Evolutionary conservation across 2,113 vertebrate species (phyloP), one percentile per base, ranked within the genome.

Genomic region (Stercorarius parasiticus): DNA sequence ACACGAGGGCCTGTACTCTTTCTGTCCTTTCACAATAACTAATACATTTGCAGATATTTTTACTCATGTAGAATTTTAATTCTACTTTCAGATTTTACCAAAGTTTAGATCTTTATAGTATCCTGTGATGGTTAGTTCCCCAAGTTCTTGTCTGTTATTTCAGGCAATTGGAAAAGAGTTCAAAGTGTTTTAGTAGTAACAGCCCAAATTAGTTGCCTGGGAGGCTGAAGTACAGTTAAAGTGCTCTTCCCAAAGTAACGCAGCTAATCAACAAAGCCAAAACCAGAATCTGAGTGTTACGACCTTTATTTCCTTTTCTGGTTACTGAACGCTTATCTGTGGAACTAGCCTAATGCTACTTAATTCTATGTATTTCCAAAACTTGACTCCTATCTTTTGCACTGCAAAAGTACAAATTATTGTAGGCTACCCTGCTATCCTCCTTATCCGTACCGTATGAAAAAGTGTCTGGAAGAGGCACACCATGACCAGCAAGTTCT

Each of bases 391-490:
- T 2, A 59, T 9, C 38, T 86, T 66, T 42, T 12, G n/a, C 47
- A 49, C 11, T 55, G 15, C 34, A 90, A 74, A 72, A 79, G 36
- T 4, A 0, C 13, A 34, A 47, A 36, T 1, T 66, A 38, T 5
- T 9, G 36, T 36, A 72, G 29, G 74, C 9, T 58, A 42, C 58
- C 16, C 43, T 15, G 14, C 32, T 42, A 70, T 42, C 36, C 70
- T 65, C 87, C 40, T 38, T 29, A 82, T 49, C 49, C 97, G 98
- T 94, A 98, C 98, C 98, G 36, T 98, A 98, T 7, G 98, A 98
- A 67, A 98, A 98, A 52, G 98, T 98, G 85, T 98, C 98, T 93
- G 98, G 98, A 45, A 98, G 97, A 95, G 98, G 98, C 43, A 98
- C 98, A 30, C 98, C 98, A 79, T 98, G 98, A 73, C 98, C 98